Conservation (phyloP, 2,113 vertebrate genomes). For the Pluvialis apricaria region DNA sequence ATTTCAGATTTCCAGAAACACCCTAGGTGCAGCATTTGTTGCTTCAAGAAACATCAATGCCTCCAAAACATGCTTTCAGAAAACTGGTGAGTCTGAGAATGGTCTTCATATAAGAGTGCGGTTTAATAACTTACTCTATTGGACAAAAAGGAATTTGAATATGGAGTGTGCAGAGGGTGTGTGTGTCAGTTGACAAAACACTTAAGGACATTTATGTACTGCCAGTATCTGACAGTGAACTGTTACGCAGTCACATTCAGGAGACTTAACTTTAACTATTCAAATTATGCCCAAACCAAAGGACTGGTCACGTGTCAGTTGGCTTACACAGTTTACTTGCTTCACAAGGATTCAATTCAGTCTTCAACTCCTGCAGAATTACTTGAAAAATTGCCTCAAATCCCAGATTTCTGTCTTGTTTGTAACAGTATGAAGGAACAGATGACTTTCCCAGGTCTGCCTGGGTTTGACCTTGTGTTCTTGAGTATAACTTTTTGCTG, state of each 20-base stretch:
- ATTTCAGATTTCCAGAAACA: conserved; percentile 84
- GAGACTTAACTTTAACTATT: background rate
- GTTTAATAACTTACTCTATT: background rate
- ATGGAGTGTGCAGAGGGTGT: fast-evolving
- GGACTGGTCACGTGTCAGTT: fast-evolving
- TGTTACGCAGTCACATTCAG: fast-evolving
- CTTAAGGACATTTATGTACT: background rate
- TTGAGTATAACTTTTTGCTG: background rate
- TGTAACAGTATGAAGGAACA: fast-evolving
- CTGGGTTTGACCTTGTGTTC: conserved; percentile 31
- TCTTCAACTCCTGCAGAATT: background rate
- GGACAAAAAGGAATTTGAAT: background rate
- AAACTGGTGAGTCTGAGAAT: conserved; percentile 81
- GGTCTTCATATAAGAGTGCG: fast-evolving
- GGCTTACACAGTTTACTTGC: background rate
- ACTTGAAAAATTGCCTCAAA: background rate
- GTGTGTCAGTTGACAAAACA: background rate
- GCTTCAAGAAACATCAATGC: conserved; percentile 90
- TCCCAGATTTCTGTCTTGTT: background rate
- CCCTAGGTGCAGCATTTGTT: conserved; percentile 84
- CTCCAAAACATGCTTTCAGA: conserved; percentile 82
- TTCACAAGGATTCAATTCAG: background rate
- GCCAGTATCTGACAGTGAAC: background rate
- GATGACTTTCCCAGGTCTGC: background rate
- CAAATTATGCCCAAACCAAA: background rate